Evolutionary conservation across 2,797 vertebrate species (phyloP).

Genomic region (Neoniphon sammara): DNA sequence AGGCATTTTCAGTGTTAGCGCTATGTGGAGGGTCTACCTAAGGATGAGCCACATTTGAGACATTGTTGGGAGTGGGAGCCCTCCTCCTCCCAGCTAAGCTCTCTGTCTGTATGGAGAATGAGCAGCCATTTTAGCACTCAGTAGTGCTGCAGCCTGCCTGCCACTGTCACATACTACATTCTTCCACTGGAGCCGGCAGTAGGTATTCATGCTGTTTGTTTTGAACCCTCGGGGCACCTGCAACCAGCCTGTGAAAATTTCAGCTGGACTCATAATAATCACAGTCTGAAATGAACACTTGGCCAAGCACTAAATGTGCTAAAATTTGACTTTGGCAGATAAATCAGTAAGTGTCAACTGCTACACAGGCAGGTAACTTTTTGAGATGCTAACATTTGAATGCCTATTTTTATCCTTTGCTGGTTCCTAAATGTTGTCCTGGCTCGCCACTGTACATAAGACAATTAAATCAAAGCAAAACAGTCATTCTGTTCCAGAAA

Average conservation of each 20-base stretch:
- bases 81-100: slow-evolving; percentile 59
- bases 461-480: neutral
- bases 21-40: slow-evolving; percentile 10
- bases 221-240: slow-evolving; percentile 48
- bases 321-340: neutral
- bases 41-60: slow-evolving; percentile 50
- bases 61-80: slow-evolving; percentile 53
- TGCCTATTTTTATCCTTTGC: neutral
- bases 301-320: neutral
- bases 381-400: neutral
- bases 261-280: slow-evolving; percentile 16
- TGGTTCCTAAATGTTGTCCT: slow-evolving; percentile 8
- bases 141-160: slow-evolving; percentile 67
- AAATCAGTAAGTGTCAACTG: slow-evolving; percentile 24
- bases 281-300: neutral
- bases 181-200: slow-evolving; percentile 44
- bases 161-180: slow-evolving; percentile 58
- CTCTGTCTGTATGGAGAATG: slow-evolving; percentile 62
- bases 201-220: slow-evolving; percentile 49
- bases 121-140: slow-evolving; percentile 75
- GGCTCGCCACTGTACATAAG: neutral
- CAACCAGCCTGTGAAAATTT: slow-evolving; percentile 43
- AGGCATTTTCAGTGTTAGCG: slow-evolving; percentile 10
- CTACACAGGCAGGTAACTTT: neutral
- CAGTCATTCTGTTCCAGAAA: neutral